A percentile compares a stretch with the other conserved stretches of the same genome.
Conservation (phyloP, 1,140 invertebrate species). For the Philopotamus ludificatus region DNA sequence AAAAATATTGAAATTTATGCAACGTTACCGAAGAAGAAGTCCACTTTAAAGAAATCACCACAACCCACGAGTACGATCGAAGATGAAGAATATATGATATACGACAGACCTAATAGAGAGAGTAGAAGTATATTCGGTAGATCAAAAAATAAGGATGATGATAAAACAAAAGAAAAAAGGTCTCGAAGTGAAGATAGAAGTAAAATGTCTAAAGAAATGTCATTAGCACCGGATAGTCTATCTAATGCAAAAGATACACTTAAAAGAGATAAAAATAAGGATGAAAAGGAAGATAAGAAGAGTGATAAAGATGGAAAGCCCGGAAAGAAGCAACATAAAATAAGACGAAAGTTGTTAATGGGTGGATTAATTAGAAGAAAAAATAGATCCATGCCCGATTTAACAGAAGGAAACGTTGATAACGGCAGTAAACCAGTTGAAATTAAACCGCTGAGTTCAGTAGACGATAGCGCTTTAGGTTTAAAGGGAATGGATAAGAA, state of each 20-base stretch:
- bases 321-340: conserved; percentile 88
- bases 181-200: conserved; percentile 80
- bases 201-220: conserved; percentile 68
- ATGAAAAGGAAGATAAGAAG: conserved; percentile 63
- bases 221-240: conserved; percentile 60
- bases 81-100: conserved; percentile 68
- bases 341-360: conserved; percentile 83
- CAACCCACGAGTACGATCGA: conserved; percentile 63
- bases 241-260: conserved; percentile 57
- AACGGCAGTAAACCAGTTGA: conserved; percentile 50
- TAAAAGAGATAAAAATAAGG: conserved; percentile 61
- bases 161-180: conserved; percentile 73
- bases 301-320: conserved; percentile 67
- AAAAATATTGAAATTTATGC: conserved; percentile 89
- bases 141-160: conserved; percentile 67
- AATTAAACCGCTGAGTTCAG: conserved; percentile 58
- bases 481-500: conserved; percentile 62
- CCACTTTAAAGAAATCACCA: conserved; percentile 62
- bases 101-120: conserved; percentile 65
- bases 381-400: conserved; percentile 88
- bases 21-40: conserved; percentile 86
- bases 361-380: conserved; percentile 84
- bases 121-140: conserved; percentile 62
- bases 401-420: conserved; percentile 70
- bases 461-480: conserved; percentile 73